These are phyloP conservation scores for Perca flavescens DNA, from an alignment of 2,113 vertebrate species.

Conservation along the genomic window DNA sequence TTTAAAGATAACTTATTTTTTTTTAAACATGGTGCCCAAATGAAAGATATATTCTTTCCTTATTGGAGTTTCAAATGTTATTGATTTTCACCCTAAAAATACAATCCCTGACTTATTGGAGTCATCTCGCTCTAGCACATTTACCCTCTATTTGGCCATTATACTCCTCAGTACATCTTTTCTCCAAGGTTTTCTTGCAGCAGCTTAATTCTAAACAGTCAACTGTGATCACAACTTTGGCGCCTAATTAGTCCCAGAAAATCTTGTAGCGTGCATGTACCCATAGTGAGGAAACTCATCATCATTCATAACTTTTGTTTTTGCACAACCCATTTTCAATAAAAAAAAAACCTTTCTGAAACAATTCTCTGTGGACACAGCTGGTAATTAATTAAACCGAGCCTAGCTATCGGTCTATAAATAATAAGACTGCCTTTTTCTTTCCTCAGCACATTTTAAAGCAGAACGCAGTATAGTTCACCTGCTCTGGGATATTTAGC, in stretches of 20 bases:
- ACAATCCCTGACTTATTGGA: conserved; percentile 4
- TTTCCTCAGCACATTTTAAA: conserved; percentile 37
- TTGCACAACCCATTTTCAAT: conserved; percentile 74
- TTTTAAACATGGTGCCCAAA: not conserved
- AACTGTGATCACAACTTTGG: conserved; percentile 48
- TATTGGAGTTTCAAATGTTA: conserved; percentile 4
- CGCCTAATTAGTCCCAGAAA: conserved; percentile 62
- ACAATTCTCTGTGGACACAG: conserved; percentile 54
- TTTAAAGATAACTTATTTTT: not conserved
- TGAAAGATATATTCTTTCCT: not conserved
- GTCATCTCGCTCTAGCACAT: conserved; percentile 6
- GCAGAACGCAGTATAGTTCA: not conserved
- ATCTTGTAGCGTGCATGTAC: conserved; percentile 59
- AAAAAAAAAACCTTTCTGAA: conserved; percentile 56
- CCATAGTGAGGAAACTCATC: conserved; percentile 60
- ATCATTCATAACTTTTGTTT: conserved; percentile 68
- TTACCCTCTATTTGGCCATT: conserved; percentile 10
- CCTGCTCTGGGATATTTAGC: conserved; percentile 55
- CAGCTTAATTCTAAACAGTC: conserved; percentile 18
- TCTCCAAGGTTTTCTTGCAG: conserved; percentile 7
- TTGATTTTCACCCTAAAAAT: conserved; percentile 18
- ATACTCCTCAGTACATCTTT: not conserved
- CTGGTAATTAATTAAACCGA: conserved; percentile 66
- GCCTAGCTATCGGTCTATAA: conserved; percentile 57
- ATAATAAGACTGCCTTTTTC: conserved; percentile 34